Base-by-base conservation (phyloP, 2,113 vertebrate species). In the Channa argus region DNA sequence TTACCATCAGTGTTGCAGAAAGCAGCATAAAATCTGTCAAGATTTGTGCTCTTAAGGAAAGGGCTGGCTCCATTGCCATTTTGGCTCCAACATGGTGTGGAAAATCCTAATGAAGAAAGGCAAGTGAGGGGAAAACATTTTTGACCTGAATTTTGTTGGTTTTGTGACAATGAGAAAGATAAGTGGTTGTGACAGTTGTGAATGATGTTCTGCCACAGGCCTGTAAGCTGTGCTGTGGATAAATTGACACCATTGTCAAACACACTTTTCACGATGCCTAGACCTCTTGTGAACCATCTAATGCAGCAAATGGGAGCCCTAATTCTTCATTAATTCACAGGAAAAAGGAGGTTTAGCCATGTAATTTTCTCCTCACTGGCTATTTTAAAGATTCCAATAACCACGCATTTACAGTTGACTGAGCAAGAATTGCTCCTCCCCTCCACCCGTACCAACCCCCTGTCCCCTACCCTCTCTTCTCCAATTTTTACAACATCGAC, bases 301-400 rank as follows among this genome's bases (percentile, higher is more conserved):
- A 98, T 97, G 92, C 90, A 92, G 93, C 95, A 98, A 98, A 97
- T 96, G 95, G 95, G 93, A 96, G 90, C 93, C 94, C 95, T 98
- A 97, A 98, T 98, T 98, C 95, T 96, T 97, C 95, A 97, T 98
- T 98, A 98, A 97, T 94, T 95, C 75, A 1, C 64, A 80, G 83
- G 79, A 87, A 95, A 95, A 95, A 89, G 93, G 93, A 96, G 95
- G 97, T 96, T 96, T 95, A 94, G 93, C 94, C 94, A 85, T 96
- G 95, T 96, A 94, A 97, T 97, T 97, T 97, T 96, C 93, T 97
- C 93, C 94, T 96, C 94, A 92, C 94, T 95, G 95, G 94, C 95
- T 95, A 92, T 96, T 96, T 95, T 95, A 96, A 97, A 96, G 95
- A 96, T 96, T 98, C 96, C 95, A 97, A 96, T 97, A 98, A 96